These are phyloP conservation scores for Smutsia temminckii DNA, from an alignment of 2,797 vertebrate genomes.

Conservation along the genomic window DNA sequence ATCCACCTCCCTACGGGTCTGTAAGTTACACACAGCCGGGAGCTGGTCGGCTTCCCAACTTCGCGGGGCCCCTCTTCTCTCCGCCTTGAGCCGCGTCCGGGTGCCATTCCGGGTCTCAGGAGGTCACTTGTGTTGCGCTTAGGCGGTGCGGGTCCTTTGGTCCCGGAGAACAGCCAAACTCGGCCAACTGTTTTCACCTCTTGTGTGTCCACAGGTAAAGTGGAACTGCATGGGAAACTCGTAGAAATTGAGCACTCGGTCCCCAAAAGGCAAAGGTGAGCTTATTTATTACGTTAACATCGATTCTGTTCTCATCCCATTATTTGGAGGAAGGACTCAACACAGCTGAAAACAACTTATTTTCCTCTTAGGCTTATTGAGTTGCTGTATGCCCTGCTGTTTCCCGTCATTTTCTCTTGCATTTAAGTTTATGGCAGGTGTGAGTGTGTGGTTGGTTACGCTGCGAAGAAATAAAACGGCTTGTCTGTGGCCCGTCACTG, in stretches of 20 bases:
- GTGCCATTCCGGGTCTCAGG: neutral
- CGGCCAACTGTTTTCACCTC: neutral
- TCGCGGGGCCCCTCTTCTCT: neutral
- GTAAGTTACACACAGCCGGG: neutral
- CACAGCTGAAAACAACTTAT: slow-evolving; percentile 9
- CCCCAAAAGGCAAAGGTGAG: slow-evolving; percentile 98
- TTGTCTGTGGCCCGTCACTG: neutral
- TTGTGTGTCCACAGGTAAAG: slow-evolving; percentile 92
- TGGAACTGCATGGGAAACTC: slow-evolving; percentile 97
- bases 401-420: neutral
- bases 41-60: neutral
- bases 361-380: neutral
- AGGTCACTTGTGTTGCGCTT: neutral
- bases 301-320: neutral
- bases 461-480: neutral
- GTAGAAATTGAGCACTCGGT: slow-evolving; percentile 98
- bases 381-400: neutral
- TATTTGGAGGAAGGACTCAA: neutral
- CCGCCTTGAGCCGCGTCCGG: neutral
- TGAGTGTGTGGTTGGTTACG: neutral
- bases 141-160: neutral
- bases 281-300: neutral
- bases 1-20: neutral
- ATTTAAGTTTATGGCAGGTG: slow-evolving; percentile 32
- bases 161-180: neutral